Evolutionary conservation across 1,140 invertebrate species (phyloP), one percentile per base, ranked within the genome.

Genomic region (Tribolium castaneum): DNA sequence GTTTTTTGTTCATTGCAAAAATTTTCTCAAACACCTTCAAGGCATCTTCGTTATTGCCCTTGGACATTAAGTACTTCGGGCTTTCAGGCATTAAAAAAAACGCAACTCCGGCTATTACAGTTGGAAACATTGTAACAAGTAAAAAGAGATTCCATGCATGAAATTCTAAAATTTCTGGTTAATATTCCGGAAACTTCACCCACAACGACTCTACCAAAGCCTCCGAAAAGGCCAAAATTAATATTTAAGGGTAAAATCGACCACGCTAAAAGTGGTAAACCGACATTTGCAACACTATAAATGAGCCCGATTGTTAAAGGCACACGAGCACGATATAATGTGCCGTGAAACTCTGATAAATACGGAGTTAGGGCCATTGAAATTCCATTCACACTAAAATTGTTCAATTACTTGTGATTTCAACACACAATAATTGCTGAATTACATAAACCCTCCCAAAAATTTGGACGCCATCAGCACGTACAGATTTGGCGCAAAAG

Each of bases 131-230:
- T 70, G 91, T 90, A 0, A 90, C 78, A 3, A 92, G 87, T 0
- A 96, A 86, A 85, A 93, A 96, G 5, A 96, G 87, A 78, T 95
- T 91, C 95, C 95, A 97, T 0, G 92, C 92, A 84, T 93, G 89
- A 19, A 91, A 86, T 75, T 87, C 89, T 89, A 5, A 85, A 84
- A 80, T 75, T 72, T 70, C 51, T 73, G 9, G 51, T 14, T 71
- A 82, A 70, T 87, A 86, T 2, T 88, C n/a, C 13, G 81, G 39
- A 73, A 87, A 85, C 10, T 85, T 82, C 30, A 34, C 0, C 72
- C 12, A 1, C 4, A 34, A 9, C 35, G 6, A 54, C 16, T 35
- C 59, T 66, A 66, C 59, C 70, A 39, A 72, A 19, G 66, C 25
- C 25, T 30, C 35, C 59, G 14, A 80, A 71, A 56, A 78, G 6